Evolutionary conservation across 37 sponge, comb jelly and placozoan species (phyloP).

Genomic region (Amphimedon queenslandica): DNA sequence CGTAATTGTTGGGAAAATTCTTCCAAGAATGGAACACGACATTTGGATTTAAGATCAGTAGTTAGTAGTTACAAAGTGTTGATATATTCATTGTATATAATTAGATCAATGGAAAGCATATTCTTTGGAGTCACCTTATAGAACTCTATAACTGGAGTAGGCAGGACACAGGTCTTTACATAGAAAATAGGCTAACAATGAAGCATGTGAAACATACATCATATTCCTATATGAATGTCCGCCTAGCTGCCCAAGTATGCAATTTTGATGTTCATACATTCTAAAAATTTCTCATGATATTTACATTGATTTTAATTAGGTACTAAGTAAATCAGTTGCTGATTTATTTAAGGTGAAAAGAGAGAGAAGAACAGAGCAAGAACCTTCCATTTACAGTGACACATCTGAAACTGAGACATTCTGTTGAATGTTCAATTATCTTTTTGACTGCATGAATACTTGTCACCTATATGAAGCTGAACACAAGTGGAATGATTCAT

Average conservation of each 20-base stretch:
- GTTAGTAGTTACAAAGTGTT: too few species aligned
- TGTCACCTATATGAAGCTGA: conserved; percentile 14
- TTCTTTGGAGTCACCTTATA: conserved; percentile 28
- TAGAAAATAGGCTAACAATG: conserved; percentile 28
- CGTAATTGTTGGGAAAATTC: conserved; percentile 27
- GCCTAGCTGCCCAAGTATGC: conserved; percentile 40
- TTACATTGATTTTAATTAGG: conserved; percentile 6
- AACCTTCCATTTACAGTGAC: too few species aligned
- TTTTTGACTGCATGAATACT: conserved; percentile 51
- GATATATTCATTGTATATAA: too few species aligned
- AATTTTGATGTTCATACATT: too few species aligned
- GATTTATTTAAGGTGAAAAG: conserved; percentile 17
- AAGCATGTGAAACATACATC: conserved; percentile 26
- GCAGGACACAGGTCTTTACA: conserved; percentile 6
- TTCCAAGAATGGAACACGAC: not conserved
- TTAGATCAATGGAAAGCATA: too few species aligned
- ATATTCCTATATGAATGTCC: conserved; percentile 26
- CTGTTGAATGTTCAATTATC: conserved; percentile 1
- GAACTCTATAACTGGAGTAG: not conserved
- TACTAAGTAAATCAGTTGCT: conserved; percentile 32
- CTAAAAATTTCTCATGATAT: not conserved
- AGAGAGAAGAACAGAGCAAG: too few species aligned
- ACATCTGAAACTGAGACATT: conserved; percentile 19
- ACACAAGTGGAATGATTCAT: too few species aligned
- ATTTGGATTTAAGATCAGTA: conserved; percentile 15